Base-by-base conservation (phyloP, 2,888 invertebrate species). In the Diarsia brunnea region DNA sequence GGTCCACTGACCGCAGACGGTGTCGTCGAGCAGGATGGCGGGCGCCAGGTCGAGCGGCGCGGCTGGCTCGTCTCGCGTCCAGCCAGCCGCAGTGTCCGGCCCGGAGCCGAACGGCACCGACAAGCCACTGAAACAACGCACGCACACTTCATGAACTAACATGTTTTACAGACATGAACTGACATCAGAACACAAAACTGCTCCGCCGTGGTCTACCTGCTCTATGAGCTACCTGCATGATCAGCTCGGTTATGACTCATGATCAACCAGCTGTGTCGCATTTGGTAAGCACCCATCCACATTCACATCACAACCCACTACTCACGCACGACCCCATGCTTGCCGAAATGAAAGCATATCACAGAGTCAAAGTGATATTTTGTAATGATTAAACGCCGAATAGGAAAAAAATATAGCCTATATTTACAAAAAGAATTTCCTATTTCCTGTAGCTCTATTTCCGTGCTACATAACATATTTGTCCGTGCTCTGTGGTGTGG, bases 11-110 rank as follows among this genome's bases (percentile, higher is more conserved):
- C 95, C 96, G 85, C 96, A 96, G 51, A 95, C 91, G 73, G 87
- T 81, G 5, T 87, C 87, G 69, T 95, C 93, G n/a, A 91, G 87
- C 69, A 96, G 81, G 55, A 96, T 86, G 55, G 95, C 95, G 47
- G 96, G 95, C 67, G 95, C 93, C n/a, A 95, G 89, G 89, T 95
- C 95, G 19, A 94, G 92, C 53, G 91, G 88, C 38, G 87, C 82
- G 27, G 64, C 24, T 19, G 94, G 93, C 75, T 83, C 86, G 88
- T 95, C 95, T 12, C 88, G 90, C 78, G 70, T 38, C 94, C 94
- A 95, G 45, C 91, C 93, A 31, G 69, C 89, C 27, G 74, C 85
- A 43, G 81, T 70, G 67, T 19, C 75, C 49, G 91, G 87, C 0
- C 91, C 94, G 27, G 93, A 92, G 0, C 95, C 95, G 86, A 93